Evolutionary conservation across 2,888 invertebrate genomes (phyloP).

Genomic region (Pseudococcus viburni): DNA sequence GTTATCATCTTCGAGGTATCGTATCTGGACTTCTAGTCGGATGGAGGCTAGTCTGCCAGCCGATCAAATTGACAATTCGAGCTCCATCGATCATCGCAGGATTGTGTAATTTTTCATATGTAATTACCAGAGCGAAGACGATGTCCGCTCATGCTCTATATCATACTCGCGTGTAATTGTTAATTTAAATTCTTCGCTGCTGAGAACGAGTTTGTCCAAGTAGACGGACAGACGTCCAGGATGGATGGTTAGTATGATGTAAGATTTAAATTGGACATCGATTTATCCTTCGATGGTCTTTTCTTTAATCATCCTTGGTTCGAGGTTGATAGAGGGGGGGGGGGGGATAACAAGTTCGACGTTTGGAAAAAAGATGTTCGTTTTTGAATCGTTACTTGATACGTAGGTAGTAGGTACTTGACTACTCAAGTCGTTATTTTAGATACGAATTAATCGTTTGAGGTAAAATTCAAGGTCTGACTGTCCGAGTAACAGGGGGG

Average conservation of each 20-base stretch:
- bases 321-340: too few relatives aligned
- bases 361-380: too few relatives aligned
- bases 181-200: background rate
- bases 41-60: background rate
- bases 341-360: too few relatives aligned
- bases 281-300: background rate
- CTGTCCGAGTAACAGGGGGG: too few relatives aligned
- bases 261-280: background rate
- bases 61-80: constrained; percentile 38
- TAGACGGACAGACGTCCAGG: background rate
- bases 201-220: background rate
- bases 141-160: background rate
- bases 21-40: background rate
- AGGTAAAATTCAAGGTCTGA: too few relatives aligned
- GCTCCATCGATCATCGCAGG: constrained; percentile 1
- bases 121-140: background rate
- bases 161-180: background rate
- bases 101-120: constrained; percentile 27
- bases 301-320: background rate
- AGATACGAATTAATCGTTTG: too few relatives aligned
- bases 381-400: too few relatives aligned
- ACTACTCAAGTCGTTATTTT: too few relatives aligned
- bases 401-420: too few relatives aligned
- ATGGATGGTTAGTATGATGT: background rate
- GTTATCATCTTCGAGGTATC: background rate